Percentiles rank a stretch among this genome's conserved stretches.
phyloP scores from a whole-genome alignment of 2,113 vertebrate species.

The Atrichornis clamosus region DNA sequence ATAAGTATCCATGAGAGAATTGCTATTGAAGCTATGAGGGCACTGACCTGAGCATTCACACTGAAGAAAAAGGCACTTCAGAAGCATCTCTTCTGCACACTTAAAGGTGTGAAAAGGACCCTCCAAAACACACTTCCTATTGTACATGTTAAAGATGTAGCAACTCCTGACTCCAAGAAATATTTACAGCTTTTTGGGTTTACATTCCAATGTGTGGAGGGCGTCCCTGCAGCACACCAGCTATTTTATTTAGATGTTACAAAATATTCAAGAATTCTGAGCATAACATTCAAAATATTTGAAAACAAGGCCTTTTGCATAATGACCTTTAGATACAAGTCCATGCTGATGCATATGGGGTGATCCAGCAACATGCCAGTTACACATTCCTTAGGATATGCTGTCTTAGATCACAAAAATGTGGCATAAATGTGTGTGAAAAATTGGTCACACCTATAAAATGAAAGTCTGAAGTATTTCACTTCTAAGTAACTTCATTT shows the following conservation, averaged over 20 bases:
- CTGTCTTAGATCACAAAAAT: rapidly evolving
- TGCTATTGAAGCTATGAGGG: not conserved
- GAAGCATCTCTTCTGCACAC: not conserved
- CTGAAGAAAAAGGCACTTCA: not conserved
- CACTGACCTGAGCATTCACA: not conserved
- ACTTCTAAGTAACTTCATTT: not conserved
- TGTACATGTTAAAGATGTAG: not conserved
- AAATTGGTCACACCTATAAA: not conserved
- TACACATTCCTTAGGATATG: not conserved
- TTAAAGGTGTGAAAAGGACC: not conserved
- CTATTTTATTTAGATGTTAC: not conserved
- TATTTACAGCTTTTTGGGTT: not conserved
- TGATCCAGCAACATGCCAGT: not conserved
- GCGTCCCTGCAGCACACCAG: not conserved
- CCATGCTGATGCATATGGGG: not conserved
- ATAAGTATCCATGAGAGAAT: not conserved
- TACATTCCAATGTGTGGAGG: not conserved
- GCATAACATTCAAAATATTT: not conserved
- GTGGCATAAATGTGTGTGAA: too few species aligned
- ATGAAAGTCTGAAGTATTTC: not conserved
- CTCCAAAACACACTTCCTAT: not conserved
- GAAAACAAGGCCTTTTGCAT: not conserved
- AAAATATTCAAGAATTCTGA: not conserved
- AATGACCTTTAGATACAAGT: not conserved
- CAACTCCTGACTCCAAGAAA: not conserved